Conservation (phyloP, 1,140 invertebrate genomes). For the Daktulosphaira vitifoliae region DNA sequence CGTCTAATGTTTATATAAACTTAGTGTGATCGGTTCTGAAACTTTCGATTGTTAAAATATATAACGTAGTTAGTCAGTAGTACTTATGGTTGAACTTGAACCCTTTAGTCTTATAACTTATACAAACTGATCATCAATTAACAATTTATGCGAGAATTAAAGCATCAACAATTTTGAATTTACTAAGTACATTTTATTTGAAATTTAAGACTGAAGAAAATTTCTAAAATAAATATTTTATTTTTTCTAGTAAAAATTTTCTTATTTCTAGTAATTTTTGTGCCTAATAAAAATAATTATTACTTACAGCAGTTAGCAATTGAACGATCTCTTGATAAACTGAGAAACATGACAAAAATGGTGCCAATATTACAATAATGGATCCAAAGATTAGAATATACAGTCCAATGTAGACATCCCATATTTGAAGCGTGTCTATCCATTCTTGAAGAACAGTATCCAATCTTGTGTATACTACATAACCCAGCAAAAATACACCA, state of each 20-base stretch:
- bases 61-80: not conserved
- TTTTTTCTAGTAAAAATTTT: too few relatives aligned
- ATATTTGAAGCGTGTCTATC: conserved; percentile 61
- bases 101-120: too few relatives aligned
- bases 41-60: conserved; percentile 1
- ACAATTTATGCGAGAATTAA: too few relatives aligned
- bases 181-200: too few relatives aligned
- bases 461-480: conserved; percentile 69
- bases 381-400: conserved; percentile 66
- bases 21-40: not conserved
- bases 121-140: too few relatives aligned
- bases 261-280: too few relatives aligned
- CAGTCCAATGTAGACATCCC: conserved; percentile 68
- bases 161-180: too few relatives aligned
- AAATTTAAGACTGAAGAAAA: too few relatives aligned
- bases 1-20: too few relatives aligned
- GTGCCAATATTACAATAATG: conserved; percentile 59
- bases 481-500: conserved; percentile 61
- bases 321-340: conserved; percentile 58
- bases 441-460: conserved; percentile 72
- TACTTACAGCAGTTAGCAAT: conserved; percentile 55
- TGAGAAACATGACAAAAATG: conserved; percentile 65
- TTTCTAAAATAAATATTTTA: too few relatives aligned
- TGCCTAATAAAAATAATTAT: too few relatives aligned
- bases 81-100: too few relatives aligned